These are phyloP conservation scores for Orchestes rusci DNA, from an alignment of 2,888 invertebrate species.

Conservation along the genomic window DNA sequence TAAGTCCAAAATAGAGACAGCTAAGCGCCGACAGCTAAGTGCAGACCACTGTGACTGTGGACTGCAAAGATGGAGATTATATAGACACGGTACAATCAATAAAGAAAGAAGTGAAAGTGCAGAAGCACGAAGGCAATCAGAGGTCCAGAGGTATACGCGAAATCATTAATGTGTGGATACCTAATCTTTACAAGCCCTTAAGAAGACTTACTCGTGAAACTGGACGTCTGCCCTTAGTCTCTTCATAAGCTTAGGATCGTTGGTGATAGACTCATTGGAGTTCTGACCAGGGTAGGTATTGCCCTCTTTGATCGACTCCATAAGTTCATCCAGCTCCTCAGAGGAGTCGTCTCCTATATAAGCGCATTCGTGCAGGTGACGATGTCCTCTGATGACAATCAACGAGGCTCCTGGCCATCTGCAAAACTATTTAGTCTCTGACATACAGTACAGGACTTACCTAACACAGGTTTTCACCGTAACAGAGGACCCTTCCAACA, in stretches of 20 bases:
- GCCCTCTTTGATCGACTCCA: slow-evolving; percentile 38
- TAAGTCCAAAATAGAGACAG: too few relatives aligned
- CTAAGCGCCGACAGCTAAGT: too few relatives aligned
- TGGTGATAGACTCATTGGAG: slow-evolving; percentile 46
- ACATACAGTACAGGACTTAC: slow-evolving; percentile 34
- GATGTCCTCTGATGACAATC: slow-evolving; percentile 69
- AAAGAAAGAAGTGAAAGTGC: too few relatives aligned
- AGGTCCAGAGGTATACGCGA: too few relatives aligned
- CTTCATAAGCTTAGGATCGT: slow-evolving; percentile 58
- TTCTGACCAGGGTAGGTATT: slow-evolving; percentile 28
- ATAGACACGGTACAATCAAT: too few relatives aligned
- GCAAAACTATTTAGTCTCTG: slow-evolving; percentile 11
- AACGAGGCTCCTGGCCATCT: slow-evolving; percentile 73
- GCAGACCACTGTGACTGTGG: too few relatives aligned
- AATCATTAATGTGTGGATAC: too few relatives aligned
- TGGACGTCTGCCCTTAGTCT: slow-evolving; percentile 54
- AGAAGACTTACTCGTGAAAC: slow-evolving; percentile 43
- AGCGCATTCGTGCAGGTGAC: slow-evolving; percentile 69
- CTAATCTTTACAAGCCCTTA: too few relatives aligned
- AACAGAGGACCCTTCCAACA: slow-evolving; percentile 65
- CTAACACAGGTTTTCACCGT: slow-evolving; percentile 70
- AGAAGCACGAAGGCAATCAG: too few relatives aligned
- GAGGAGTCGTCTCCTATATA: slow-evolving; percentile 76
- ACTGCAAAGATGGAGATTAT: too few relatives aligned
- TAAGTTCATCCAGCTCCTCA: slow-evolving; percentile 60